Evolutionary conservation across 2,888 invertebrate genomes (phyloP).

Genomic region (Oscheius sp.): DNA sequence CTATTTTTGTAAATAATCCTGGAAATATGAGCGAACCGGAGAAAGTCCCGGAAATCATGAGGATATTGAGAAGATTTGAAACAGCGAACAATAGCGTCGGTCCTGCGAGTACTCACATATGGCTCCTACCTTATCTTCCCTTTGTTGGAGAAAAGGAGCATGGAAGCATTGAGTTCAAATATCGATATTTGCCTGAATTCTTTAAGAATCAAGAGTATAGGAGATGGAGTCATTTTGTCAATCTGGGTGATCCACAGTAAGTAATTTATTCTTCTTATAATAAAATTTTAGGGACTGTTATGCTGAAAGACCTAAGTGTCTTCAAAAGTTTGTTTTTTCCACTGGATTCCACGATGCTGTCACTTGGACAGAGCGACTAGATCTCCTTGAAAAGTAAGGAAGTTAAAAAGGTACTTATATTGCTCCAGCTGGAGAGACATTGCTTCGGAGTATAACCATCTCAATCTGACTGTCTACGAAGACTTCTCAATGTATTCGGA

Average conservation of each 20-base stretch:
- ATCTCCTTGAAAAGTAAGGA: constrained; percentile 15
- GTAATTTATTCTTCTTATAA: constrained; percentile 15
- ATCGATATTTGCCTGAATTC: constrained; percentile 68
- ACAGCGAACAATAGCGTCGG: constrained; percentile 63
- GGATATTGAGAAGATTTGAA: constrained; percentile 59
- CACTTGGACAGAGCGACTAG: constrained; percentile 56
- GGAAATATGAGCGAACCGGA: constrained; percentile 62
- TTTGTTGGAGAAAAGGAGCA: constrained; percentile 68
- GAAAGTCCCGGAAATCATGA: constrained; percentile 64
- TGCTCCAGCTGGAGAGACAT: constrained; percentile 63
- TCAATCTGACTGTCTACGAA: constrained; percentile 70
- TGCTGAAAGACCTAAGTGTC: constrained; percentile 62
- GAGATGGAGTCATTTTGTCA: constrained; percentile 69
- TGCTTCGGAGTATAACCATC: constrained; percentile 59
- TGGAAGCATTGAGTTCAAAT: constrained; percentile 68
- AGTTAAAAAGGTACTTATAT: too few relatives aligned
- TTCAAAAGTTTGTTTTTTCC: constrained; percentile 68
- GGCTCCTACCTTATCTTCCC: constrained; percentile 66
- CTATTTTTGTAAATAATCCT: constrained; percentile 68
- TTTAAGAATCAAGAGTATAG: constrained; percentile 64
- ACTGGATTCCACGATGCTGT: constrained; percentile 70
- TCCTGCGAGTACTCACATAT: constrained; percentile 66
- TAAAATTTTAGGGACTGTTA: constrained; percentile 61
- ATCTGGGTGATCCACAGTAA: constrained; percentile 61
- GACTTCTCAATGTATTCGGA: constrained; percentile 69